Conservation (phyloP, 2,113 vertebrate genomes). For the Pomatorhinus ruficollis region DNA sequence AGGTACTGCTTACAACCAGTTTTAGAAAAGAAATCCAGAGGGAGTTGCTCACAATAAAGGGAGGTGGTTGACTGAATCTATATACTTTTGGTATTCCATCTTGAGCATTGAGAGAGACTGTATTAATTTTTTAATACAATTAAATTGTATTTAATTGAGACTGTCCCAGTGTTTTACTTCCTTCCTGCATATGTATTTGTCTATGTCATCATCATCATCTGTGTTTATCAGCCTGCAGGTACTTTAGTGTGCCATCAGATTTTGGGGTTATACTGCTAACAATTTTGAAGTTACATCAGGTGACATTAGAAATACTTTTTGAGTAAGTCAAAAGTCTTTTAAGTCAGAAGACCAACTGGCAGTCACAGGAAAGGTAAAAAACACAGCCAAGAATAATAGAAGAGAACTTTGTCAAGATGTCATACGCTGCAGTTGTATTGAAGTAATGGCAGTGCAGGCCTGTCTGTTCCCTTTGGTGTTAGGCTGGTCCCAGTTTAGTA, state of each 20-base stretch:
- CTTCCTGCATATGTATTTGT: neutral
- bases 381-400: neutral
- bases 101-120: neutral
- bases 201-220: neutral
- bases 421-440: neutral
- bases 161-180: neutral
- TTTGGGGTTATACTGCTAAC: neutral
- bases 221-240: neutral
- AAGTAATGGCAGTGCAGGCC: neutral
- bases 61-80: neutral
- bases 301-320: neutral
- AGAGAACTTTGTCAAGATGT: neutral
- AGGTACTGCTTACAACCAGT: neutral
- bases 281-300: neutral
- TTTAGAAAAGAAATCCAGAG: neutral
- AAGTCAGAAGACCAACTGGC: neutral
- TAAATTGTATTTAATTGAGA: neutral
- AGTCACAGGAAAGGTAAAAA: neutral
- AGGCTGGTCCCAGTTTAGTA: neutral
- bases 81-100: neutral
- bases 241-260: neutral
- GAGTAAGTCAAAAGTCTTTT: neutral
- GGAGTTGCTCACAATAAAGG: neutral
- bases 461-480: neutral
- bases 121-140: neutral